Conservation (phyloP, 2,797 vertebrate genomes). For the Malurus leucopterus region DNA sequence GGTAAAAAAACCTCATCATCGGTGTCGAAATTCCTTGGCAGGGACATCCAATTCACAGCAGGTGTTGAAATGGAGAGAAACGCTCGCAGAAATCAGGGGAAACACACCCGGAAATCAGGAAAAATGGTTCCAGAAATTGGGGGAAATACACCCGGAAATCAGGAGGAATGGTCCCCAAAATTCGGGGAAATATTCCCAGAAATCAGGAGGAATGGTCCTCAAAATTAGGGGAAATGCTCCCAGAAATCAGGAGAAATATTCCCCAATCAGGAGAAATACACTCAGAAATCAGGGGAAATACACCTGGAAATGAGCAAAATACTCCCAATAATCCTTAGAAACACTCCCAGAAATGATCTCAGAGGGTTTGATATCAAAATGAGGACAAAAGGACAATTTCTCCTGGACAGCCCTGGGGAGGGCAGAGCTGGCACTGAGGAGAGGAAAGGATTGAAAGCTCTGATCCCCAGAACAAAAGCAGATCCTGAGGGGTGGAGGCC, state of each 20-base stretch:
- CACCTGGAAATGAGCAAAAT: not conserved
- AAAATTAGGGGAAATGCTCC: not conserved
- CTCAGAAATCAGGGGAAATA: not conserved
- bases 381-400: not conserved
- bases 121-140: not conserved
- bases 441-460: not conserved
- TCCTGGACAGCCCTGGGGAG: not conserved
- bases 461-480: not conserved
- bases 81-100: not conserved
- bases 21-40: not conserved
- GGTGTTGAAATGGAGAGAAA: not conserved
- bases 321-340: not conserved
- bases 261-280: not conserved
- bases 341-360: not conserved
- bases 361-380: not conserved
- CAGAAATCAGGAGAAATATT: too few species aligned
- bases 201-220: not conserved
- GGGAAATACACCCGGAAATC: not conserved
- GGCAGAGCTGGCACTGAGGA: not conserved
- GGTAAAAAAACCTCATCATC: not conserved
- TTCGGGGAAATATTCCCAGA: not conserved
- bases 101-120: not conserved
- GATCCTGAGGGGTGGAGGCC: not conserved
- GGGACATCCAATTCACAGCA: not conserved
- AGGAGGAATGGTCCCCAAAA: not conserved